A percentile compares a stretch with the other conserved stretches of the same genome.
Evolutionary conservation across 2,113 vertebrate genomes (phyloP).

Genomic region (Psilopsiagon aymara): DNA sequence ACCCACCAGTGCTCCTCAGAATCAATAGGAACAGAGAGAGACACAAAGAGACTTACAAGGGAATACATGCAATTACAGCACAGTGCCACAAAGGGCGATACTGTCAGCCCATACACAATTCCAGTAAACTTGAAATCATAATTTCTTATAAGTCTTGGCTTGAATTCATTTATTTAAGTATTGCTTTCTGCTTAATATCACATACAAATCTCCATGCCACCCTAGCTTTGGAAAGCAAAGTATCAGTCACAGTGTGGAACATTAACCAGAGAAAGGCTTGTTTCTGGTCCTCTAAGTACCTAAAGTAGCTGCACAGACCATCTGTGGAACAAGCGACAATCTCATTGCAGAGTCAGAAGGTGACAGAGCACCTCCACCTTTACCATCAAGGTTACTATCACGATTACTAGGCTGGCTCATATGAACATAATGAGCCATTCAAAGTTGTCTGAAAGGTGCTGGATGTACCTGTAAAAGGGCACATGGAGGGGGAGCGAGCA

Average conservation of each 20-base stretch:
- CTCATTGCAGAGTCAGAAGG: background rate
- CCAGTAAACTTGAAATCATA: background rate
- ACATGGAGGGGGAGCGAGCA: fast-evolving
- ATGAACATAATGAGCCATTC: background rate
- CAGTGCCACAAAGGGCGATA: background rate
- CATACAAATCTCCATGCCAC: background rate
- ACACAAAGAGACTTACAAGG: background rate
- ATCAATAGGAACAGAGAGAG: background rate
- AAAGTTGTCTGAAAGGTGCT: background rate
- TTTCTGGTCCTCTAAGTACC: background rate
- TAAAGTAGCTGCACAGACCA: background rate
- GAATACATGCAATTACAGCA: background rate
- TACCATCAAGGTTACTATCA: background rate
- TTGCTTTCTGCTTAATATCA: background rate
- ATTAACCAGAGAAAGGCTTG: background rate
- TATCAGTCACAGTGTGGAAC: background rate
- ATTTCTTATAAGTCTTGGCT: background rate
- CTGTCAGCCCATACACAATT: background rate
- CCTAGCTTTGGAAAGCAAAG: background rate
- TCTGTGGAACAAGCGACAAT: background rate
- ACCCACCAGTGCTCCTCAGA: fast-evolving
- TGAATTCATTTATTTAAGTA: background rate
- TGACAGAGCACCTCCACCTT: background rate
- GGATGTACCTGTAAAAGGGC: background rate
- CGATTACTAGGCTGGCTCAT: background rate